Evolutionary conservation across 2,797 vertebrate species (phyloP).

Genomic region (Chiloscyllium punctatum): DNA sequence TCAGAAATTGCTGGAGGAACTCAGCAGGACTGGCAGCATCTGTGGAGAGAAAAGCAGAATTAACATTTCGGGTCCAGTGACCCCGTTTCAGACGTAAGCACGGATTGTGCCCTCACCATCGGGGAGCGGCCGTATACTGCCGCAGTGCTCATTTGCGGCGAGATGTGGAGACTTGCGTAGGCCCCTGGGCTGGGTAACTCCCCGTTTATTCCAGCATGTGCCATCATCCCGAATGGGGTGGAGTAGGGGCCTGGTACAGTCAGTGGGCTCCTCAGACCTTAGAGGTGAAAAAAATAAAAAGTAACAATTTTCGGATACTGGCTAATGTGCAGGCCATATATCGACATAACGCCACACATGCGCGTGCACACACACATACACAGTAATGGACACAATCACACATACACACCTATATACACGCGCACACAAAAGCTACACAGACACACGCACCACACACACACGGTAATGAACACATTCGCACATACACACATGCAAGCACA

Average conservation of each 20-base stretch:
- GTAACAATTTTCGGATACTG: conserved; percentile 31
- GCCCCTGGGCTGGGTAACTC: conserved; percentile 71
- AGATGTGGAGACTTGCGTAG: conserved; percentile 77
- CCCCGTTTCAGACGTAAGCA: too few relatives aligned
- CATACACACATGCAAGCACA: background rate
- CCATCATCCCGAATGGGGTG: conserved; percentile 72
- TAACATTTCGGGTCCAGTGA: too few relatives aligned
- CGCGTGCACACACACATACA: background rate
- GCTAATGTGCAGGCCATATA: background rate
- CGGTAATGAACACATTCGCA: background rate
- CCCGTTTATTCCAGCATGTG: conserved; percentile 72
- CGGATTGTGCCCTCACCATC: conserved; percentile 59
- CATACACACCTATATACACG: background rate
- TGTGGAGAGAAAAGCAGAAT: too few relatives aligned
- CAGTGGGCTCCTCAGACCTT: conserved; percentile 78
- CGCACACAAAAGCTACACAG: background rate
- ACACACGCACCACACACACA: background rate
- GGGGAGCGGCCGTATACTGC: conserved; percentile 72
- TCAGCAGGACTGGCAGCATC: too few relatives aligned
- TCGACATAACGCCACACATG: background rate
- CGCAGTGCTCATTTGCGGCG: conserved; percentile 71
- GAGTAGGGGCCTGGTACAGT: conserved; percentile 70
- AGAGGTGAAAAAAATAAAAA: conserved; percentile 40
- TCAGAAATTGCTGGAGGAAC: too few relatives aligned
- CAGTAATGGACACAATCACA: background rate